Percentiles rank a stretch among this genome's conserved stretches.
Conservation (phyloP, 2,888 invertebrate genomes). For the Oscheius sp. region DNA sequence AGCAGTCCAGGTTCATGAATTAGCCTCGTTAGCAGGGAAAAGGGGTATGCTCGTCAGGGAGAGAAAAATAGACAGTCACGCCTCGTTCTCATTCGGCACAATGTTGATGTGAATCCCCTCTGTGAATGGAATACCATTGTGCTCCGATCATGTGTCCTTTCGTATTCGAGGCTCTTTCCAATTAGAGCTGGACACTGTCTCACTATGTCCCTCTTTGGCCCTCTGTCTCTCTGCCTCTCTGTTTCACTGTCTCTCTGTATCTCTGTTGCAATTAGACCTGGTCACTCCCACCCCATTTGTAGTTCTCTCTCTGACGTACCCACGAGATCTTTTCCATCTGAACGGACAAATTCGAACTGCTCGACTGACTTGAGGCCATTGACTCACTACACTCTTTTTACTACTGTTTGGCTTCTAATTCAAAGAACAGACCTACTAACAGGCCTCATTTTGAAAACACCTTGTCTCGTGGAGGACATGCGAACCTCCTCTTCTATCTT, state of each 20-base stretch:
- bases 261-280: neutral
- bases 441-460: conserved; percentile 1
- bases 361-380: neutral
- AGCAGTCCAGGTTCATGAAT: neutral
- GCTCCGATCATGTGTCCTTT: too few species aligned
- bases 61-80: too few species aligned
- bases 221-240: neutral
- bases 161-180: too few species aligned
- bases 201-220: too few species aligned
- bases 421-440: neutral
- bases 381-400: neutral
- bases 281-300: neutral
- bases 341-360: conserved; percentile 15
- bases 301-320: neutral
- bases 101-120: too few species aligned
- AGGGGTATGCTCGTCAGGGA: too few species aligned
- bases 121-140: too few species aligned
- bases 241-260: neutral
- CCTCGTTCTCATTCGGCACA: too few species aligned
- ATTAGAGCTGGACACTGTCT: too few species aligned
- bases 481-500: neutral
- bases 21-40: neutral
- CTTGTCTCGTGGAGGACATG: neutral
- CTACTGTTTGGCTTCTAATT: neutral
- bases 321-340: neutral